phyloP scores from a whole-genome alignment of 2,113 vertebrate species.

The Pteronura brasiliensis region DNA sequence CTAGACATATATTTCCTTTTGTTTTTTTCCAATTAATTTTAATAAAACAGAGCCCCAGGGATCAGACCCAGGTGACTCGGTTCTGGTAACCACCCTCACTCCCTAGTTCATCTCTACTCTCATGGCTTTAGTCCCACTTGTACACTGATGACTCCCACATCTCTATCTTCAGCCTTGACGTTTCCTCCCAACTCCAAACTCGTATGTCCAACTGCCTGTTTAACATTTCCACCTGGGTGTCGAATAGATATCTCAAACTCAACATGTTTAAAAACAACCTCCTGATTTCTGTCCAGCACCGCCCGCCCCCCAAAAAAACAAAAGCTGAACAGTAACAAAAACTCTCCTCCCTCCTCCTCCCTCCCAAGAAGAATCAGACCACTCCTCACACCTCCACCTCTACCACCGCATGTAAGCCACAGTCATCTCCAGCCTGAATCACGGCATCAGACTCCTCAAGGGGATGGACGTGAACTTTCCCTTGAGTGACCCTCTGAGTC shows the following conservation, averaged over 20 bases:
- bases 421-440: background rate
- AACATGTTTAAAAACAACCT: background rate
- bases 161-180: background rate
- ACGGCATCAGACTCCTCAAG: background rate
- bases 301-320: background rate
- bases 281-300: background rate
- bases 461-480: background rate
- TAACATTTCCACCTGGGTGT: background rate
- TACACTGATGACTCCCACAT: background rate
- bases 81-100: background rate
- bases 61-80: background rate
- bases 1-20: background rate
- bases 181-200: background rate
- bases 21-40: background rate
- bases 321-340: background rate
- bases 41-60: background rate
- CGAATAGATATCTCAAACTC: background rate
- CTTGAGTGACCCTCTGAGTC: background rate
- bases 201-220: background rate
- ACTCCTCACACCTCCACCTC: background rate
- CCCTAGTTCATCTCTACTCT: background rate
- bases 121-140: background rate
- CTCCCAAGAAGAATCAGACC: background rate
- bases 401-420: background rate
- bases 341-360: background rate